These are phyloP conservation scores for Conger conger DNA, from an alignment of 2,113 vertebrate species.

Conservation along the genomic window DNA sequence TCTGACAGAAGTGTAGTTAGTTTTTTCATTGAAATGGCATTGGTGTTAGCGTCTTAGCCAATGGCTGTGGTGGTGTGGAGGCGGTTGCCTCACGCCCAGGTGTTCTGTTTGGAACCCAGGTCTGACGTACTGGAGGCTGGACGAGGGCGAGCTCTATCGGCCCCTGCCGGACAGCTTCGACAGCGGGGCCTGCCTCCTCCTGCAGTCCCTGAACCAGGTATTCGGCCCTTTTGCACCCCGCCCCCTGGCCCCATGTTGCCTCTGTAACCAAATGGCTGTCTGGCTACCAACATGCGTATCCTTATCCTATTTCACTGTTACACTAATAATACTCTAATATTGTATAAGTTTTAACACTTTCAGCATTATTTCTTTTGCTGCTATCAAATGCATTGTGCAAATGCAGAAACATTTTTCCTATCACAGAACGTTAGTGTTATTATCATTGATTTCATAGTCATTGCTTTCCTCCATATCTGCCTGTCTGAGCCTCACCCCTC, in stretches of 20 bases:
- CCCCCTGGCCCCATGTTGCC: not conserved
- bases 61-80: not conserved
- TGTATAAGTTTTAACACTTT: too few relatives aligned
- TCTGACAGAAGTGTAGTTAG: too few relatives aligned
- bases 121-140: constrained; percentile 86
- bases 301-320: too few relatives aligned
- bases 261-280: too few relatives aligned
- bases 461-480: not conserved
- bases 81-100: not conserved
- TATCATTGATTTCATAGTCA: too few relatives aligned
- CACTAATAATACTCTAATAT: too few relatives aligned
- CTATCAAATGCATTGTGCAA: too few relatives aligned
- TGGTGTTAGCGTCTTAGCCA: not conserved
- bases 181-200: constrained; percentile 60
- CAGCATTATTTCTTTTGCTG: too few relatives aligned
- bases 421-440: too few relatives aligned
- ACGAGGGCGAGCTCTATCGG: constrained; percentile 80
- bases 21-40: too few relatives aligned
- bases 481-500: not conserved
- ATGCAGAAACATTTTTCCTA: too few relatives aligned
- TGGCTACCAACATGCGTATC: too few relatives aligned
- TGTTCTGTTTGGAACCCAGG: constrained; percentile 63
- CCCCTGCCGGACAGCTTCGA: constrained; percentile 80
- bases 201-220: constrained; percentile 70
- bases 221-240: constrained; percentile 9